phyloP scores from a whole-genome alignment of 37 sponge, comb jelly and placozoan genomes.

The Agelas oroides region DNA sequence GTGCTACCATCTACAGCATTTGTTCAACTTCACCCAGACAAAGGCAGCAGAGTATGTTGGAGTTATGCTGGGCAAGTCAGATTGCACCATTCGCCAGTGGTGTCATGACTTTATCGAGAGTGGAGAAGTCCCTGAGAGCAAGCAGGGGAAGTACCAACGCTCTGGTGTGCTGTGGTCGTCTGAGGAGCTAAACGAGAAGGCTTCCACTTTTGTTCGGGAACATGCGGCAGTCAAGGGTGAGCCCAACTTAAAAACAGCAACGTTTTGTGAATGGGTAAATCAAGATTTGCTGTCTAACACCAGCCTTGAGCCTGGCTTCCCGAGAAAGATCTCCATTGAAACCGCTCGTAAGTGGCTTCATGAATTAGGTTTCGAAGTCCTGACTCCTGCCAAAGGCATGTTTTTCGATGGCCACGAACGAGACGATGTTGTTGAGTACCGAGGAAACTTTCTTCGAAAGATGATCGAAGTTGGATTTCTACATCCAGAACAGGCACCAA shows the following conservation, averaged over 20 bases:
- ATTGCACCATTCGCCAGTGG: neutral
- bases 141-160: conserved; percentile 1
- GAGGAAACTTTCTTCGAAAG: too few relatives aligned
- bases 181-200: conserved; percentile 10
- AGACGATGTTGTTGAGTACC: conserved; percentile 36
- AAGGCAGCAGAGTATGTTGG: neutral
- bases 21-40: neutral
- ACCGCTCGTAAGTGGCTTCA: conserved; percentile 63
- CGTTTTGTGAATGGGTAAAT: conserved; percentile 51
- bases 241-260: too few relatives aligned
- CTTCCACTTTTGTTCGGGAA: neutral
- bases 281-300: conserved; percentile 24
- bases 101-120: neutral
- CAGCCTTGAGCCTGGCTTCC: conserved; percentile 29
- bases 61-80: neutral
- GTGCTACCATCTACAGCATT: neutral
- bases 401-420: conserved; percentile 76
- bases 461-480: neutral
- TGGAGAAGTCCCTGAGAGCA: neutral
- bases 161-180: neutral
- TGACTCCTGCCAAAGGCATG: conserved; percentile 26
- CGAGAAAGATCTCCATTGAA: conserved; percentile 26
- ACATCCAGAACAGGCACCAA: too few relatives aligned
- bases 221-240: too few relatives aligned
- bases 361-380: conserved; percentile 62